Evolutionary conservation across 2,113 vertebrate species (phyloP).

Genomic region (Phocoena phocoena): DNA sequence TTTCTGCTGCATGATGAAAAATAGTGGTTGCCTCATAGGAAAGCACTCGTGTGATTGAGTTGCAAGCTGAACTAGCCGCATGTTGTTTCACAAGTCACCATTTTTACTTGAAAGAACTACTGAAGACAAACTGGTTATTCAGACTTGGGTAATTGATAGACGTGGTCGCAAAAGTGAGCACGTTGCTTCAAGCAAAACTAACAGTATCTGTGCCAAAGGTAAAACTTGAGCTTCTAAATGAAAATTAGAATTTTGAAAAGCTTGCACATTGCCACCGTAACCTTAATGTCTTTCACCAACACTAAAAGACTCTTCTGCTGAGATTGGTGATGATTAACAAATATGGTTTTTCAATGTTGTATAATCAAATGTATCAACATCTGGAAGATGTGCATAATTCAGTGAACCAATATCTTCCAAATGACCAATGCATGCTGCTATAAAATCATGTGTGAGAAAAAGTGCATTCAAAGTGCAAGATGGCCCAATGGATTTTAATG

Average conservation of each 20-base stretch:
- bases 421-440: neutral
- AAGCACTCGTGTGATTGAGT: neutral
- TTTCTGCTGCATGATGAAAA: neutral
- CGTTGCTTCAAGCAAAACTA: neutral
- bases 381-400: neutral
- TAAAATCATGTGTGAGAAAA: neutral
- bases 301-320: neutral
- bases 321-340: neutral
- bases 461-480: neutral
- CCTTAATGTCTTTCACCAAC: neutral
- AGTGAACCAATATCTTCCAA: neutral
- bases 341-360: neutral
- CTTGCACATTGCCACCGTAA: neutral
- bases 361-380: neutral
- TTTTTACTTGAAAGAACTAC: neutral
- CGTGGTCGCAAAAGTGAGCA: neutral
- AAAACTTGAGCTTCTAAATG: neutral
- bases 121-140: neutral
- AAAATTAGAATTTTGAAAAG: slow-evolving; percentile 22
- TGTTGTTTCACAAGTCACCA: neutral
- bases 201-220: neutral
- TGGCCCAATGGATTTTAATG: neutral
- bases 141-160: neutral
- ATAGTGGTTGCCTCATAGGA: neutral
- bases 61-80: neutral